phyloP scores from a whole-genome alignment of 2,888 invertebrate species.

The Sinodicranocentrus sp. region DNA sequence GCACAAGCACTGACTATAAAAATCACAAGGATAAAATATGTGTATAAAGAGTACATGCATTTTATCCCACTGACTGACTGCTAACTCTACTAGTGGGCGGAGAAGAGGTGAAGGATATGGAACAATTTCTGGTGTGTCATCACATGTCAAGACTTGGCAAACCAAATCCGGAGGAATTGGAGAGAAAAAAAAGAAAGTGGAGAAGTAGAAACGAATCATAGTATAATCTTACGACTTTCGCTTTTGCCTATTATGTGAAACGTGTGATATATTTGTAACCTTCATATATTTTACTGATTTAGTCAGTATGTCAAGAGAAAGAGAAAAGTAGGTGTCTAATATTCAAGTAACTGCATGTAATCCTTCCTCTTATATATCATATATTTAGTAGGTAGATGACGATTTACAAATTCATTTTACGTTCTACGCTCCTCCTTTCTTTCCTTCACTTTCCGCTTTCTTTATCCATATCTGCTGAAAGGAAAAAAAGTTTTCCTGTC shows the following conservation, averaged over 20 bases:
- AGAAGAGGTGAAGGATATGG: constrained; percentile 27
- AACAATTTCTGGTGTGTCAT: constrained; percentile 44
- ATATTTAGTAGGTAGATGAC: background rate
- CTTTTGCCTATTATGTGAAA: constrained; percentile 1
- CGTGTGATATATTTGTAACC: constrained; percentile 15
- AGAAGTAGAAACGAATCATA: background rate
- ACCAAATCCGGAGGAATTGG: constrained; percentile 21
- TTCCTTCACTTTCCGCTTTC: constrained; percentile 17
- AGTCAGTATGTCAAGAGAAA: constrained; percentile 14
- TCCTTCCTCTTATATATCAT: constrained; percentile 5
- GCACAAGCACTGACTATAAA: no score
- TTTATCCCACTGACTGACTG: no score
- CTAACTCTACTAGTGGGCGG: no score
- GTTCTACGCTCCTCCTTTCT: background rate
- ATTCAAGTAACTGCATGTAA: background rate
- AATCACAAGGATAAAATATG: no score
- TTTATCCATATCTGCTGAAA: constrained; percentile 9
- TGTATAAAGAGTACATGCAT: no score
- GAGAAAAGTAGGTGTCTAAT: background rate
- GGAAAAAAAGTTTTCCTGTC: constrained; percentile 13
- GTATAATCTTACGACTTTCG: background rate
- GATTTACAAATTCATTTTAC: constrained; percentile 14
- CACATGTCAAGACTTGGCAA: constrained; percentile 35
- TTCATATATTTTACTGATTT: constrained; percentile 13
- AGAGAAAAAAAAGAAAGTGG: constrained; percentile 19